Conservation (phyloP, 2,113 vertebrate species). For the Neodon shergylaensis region DNA sequence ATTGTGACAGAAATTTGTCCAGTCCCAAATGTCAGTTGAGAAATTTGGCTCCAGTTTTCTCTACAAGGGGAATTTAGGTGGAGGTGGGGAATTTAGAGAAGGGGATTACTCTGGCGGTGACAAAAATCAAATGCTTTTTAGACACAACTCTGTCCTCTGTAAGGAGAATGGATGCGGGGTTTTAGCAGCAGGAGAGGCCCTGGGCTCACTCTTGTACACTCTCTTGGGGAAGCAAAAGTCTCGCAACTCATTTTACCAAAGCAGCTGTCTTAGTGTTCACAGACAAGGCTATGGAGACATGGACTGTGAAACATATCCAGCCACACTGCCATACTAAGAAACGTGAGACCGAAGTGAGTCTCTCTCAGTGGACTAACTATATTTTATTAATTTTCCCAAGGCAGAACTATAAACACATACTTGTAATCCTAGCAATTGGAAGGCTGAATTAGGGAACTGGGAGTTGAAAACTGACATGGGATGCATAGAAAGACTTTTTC, state of each 20-base stretch:
- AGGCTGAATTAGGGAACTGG: not conserved
- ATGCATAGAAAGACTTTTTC: not conserved
- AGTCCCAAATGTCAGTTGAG: slow-evolving; percentile 25
- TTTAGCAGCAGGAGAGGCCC: not conserved
- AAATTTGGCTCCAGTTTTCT: not conserved
- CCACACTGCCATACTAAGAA: not conserved
- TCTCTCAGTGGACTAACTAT: not conserved
- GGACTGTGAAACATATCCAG: not conserved
- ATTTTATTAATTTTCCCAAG: slow-evolving; percentile 8
- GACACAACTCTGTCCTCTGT: not conserved
- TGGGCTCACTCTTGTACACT: not conserved
- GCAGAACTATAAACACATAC: not conserved
- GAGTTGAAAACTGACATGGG: not conserved
- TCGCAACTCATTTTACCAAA: not conserved
- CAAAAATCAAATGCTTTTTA: not conserved
- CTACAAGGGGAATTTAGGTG: not conserved
- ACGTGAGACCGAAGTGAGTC: not conserved
- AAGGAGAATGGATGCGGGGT: not conserved
- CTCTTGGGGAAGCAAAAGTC: not conserved
- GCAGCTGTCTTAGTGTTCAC: not conserved
- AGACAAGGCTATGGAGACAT: not conserved
- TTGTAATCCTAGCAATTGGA: not conserved
- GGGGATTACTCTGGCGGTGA: not conserved
- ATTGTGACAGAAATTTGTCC: not conserved
- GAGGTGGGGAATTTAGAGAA: not conserved